Evolutionary conservation across 2,113 vertebrate genomes (phyloP).

Genomic region (Corydoras maculifer): DNA sequence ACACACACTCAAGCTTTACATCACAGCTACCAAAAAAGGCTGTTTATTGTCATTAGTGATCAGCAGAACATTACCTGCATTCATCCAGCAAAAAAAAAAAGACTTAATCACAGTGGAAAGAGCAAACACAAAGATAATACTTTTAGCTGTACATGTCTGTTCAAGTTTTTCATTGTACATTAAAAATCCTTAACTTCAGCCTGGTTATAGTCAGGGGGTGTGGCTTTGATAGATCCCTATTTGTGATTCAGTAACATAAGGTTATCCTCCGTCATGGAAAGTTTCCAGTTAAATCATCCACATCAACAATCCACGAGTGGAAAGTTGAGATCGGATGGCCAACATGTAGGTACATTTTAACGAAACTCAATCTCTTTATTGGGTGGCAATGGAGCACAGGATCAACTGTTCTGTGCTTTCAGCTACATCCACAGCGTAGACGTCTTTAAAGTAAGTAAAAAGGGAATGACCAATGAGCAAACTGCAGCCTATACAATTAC

Average conservation of each 20-base stretch:
- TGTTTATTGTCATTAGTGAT: not conserved
- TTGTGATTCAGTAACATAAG: not conserved
- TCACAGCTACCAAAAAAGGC: not conserved
- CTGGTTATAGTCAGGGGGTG: too few species aligned
- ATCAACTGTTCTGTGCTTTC: not conserved
- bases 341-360: conserved; percentile 13
- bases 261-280: conserved; percentile 10
- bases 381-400: not conserved
- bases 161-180: too few species aligned
- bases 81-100: too few species aligned
- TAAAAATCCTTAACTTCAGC: too few species aligned
- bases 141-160: too few species aligned
- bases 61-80: too few species aligned
- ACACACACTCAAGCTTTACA: conserved; percentile 8
- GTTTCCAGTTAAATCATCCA: not conserved
- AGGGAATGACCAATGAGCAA: not conserved
- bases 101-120: too few species aligned
- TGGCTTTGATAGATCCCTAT: too few species aligned
- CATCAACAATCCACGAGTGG: not conserved
- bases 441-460: not conserved
- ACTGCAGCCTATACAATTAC: too few species aligned
- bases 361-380: not conserved
- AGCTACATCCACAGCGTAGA: not conserved
- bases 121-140: too few species aligned
- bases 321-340: conserved; percentile 16